Percentiles rank a stretch among this genome's conserved stretches.
These are phyloP conservation scores for Aphidoletes aphidimyza DNA, from an alignment of 2,888 invertebrate genomes.

Conservation along the genomic window DNA sequence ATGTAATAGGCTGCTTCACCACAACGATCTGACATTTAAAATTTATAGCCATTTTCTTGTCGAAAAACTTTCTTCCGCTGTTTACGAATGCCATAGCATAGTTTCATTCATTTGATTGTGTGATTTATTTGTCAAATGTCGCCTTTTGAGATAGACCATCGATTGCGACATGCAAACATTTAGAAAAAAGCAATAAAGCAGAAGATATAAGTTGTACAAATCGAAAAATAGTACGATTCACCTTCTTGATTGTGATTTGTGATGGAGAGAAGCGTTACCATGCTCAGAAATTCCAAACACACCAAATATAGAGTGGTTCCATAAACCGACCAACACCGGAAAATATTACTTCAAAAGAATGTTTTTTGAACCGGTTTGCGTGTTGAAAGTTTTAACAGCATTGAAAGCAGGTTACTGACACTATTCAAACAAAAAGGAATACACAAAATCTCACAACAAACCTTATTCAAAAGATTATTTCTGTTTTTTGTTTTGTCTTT, in stretches of 20 bases:
- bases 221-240: not conserved
- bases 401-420: not conserved
- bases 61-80: not conserved
- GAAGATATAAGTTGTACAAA: too few relatives aligned
- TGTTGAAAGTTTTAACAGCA: slow-evolving; percentile 1
- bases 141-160: too few relatives aligned
- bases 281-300: not conserved
- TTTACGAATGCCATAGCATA: too few relatives aligned
- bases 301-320: too few relatives aligned
- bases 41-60: not conserved
- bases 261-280: too few relatives aligned
- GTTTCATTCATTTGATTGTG: not conserved
- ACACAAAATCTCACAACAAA: not conserved
- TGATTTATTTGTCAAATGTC: not conserved
- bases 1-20: too few relatives aligned
- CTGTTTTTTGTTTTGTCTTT: too few relatives aligned
- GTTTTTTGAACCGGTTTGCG: not conserved
- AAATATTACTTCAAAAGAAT: slow-evolving; percentile 6
- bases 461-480: too few relatives aligned
- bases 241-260: too few relatives aligned
- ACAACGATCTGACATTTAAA: too few relatives aligned
- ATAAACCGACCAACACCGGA: not conserved
- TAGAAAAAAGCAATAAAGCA: too few relatives aligned
- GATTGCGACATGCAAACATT: too few relatives aligned
- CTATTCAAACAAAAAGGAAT: not conserved